Evolutionary conservation across 2,797 vertebrate genomes (phyloP), one percentile per base, ranked within the genome.

Genomic region (Hypotaenidia okinawae): DNA sequence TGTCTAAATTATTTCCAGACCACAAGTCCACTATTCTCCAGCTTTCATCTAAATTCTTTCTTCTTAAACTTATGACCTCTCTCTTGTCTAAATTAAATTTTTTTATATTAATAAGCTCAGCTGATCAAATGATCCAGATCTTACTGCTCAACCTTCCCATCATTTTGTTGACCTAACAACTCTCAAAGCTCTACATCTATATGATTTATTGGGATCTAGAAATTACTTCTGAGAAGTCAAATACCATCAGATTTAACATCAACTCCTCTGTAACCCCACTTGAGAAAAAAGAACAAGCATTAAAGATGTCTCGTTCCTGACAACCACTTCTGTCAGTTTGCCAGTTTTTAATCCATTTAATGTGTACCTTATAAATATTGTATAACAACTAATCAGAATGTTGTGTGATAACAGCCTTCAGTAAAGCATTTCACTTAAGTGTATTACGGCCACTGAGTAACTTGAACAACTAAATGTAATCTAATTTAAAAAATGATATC

Each of bases 401-500:
- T 72, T 66, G 69, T 7, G 37, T 75, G 84, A 73, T 57, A 93
- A 45, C 43, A 45, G 43, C 43, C 43, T 45, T 45, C 43, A 45
- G 43, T 45, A 45, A 45, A 45, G 43, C 43, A 45, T 45, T 45
- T 45, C 18, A 45, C 18, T 45, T 45, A 45, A 19, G 68, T 58
- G 24, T 72, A 81, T 85, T 93, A 92, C 82, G 90, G 64, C 33
- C 52, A 76, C 1, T 19, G 69, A 89, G 76, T 81, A 89, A 84
- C 67, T 93, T 93, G 78, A 95, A 83, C 69, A 87, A 52, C 27
- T 35, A 75, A 78, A 84, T 39, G 30, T 75, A 94, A 95, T 75
- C 76, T 81, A 87, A 95, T 89, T 41, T 13, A 41, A 92, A 93
- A 95, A 93, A 93, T 80, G 83, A 89, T 89, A 93, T 49, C 25